Evolutionary conservation across 2,888 invertebrate genomes (phyloP).

Genomic region (Scaptomyza parva): DNA sequence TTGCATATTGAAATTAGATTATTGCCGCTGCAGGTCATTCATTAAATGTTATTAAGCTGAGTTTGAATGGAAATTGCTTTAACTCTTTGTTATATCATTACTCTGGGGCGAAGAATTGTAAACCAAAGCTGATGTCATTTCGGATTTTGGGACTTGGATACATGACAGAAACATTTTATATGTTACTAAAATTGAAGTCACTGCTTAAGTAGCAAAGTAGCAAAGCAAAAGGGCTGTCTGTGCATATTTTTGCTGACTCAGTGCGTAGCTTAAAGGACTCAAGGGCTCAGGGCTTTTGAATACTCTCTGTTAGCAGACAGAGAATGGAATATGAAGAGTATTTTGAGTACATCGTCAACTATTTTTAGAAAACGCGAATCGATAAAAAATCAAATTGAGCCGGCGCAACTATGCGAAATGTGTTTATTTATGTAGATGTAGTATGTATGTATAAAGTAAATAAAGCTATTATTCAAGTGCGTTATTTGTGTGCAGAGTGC

Average conservation of each 20-base stretch:
- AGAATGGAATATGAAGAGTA: constrained; percentile 3
- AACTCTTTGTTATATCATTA: constrained; percentile 14
- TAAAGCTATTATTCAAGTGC: not conserved
- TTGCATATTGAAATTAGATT: constrained; percentile 19
- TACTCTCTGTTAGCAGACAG: constrained; percentile 6
- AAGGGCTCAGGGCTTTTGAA: constrained; percentile 7
- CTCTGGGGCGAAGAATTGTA: constrained; percentile 21
- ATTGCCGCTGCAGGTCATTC: constrained; percentile 18
- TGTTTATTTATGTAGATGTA: not conserved
- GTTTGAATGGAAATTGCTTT: not conserved
- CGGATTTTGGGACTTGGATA: constrained; percentile 48
- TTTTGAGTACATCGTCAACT: constrained; percentile 2
- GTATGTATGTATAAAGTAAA: not conserved
- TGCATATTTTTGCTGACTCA: constrained; percentile 71
- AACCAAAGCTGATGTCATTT: constrained; percentile 67
- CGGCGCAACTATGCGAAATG: not conserved
- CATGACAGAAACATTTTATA: constrained; percentile 67
- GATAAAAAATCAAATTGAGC: constrained; percentile 1
- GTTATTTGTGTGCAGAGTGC: constrained; percentile 20
- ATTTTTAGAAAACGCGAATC: not conserved
- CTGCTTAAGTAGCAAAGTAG: constrained; percentile 19
- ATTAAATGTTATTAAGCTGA: constrained; percentile 20
- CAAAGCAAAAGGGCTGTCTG: constrained; percentile 16
- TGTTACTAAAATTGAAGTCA: constrained; percentile 33
- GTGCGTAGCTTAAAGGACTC: constrained; percentile 44